Percentiles rank a stretch among this genome's conserved stretches.
Evolutionary conservation across 2,888 invertebrate genomes (phyloP).

Genomic region (Watsonalla binaria): DNA sequence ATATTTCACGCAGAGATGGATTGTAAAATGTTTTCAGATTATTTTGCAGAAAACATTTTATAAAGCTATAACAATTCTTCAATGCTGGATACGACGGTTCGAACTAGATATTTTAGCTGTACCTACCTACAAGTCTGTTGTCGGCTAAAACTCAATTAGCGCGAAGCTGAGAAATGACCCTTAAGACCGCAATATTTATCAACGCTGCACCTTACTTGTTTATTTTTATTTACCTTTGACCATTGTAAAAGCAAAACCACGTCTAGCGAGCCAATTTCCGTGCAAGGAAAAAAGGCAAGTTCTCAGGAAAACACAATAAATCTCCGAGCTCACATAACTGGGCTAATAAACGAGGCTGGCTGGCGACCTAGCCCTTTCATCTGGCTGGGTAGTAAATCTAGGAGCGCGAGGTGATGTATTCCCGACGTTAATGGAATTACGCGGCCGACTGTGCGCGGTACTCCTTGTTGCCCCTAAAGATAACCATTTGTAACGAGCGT

Average conservation of each 20-base stretch:
- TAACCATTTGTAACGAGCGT: conserved; percentile 40
- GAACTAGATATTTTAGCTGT: too few species aligned
- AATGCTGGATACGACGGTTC: too few species aligned
- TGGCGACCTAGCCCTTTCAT: conserved; percentile 56
- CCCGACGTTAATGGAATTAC: conserved; percentile 64
- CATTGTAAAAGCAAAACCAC: neutral
- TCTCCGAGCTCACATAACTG: conserved; percentile 42
- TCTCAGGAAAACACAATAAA: conserved; percentile 42
- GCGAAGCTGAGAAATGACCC: neutral
- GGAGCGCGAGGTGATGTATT: conserved; percentile 53
- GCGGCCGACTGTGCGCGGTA: conserved; percentile 45
- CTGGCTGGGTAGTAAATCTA: conserved; percentile 55
- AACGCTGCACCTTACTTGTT: neutral
- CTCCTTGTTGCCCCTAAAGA: conserved; percentile 38
- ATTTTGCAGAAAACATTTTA: too few species aligned
- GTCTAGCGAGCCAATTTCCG: conserved; percentile 4
- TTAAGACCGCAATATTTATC: neutral
- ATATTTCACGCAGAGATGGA: too few species aligned
- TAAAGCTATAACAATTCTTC: too few species aligned
- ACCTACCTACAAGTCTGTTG: too few species aligned
- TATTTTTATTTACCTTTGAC: neutral
- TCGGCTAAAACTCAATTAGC: neutral
- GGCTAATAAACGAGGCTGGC: conserved; percentile 53
- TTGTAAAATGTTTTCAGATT: too few species aligned
- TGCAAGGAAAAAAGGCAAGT: conserved; percentile 23